Conservation (phyloP, 2,888 invertebrate genomes). For the Mamestra brassicae region DNA sequence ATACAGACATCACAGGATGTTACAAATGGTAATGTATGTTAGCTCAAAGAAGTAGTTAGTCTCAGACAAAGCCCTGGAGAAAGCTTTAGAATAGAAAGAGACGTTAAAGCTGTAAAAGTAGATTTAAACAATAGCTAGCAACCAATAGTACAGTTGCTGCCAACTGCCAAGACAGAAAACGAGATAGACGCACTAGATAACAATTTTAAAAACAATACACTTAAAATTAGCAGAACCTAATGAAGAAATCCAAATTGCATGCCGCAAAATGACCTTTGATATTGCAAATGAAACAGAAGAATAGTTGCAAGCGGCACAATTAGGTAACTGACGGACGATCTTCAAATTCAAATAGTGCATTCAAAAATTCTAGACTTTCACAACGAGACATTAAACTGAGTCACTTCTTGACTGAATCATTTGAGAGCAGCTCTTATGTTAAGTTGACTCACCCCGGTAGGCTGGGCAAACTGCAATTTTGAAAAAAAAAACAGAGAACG, state of each 20-base stretch:
- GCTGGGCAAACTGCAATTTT: constrained; percentile 24
- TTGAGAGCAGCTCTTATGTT: constrained; percentile 7
- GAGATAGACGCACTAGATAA: background rate
- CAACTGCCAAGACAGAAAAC: background rate
- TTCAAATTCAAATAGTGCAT: background rate
- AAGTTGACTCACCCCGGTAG: constrained; percentile 49
- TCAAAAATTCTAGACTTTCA: constrained; percentile 26
- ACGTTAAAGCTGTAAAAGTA: background rate
- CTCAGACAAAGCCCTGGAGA: background rate
- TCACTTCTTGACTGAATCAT: constrained; percentile 56
- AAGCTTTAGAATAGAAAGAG: background rate
- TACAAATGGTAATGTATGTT: background rate
- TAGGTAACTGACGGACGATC: background rate
- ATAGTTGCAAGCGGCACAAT: background rate
- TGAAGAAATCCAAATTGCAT: background rate
- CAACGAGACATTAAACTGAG: constrained; percentile 23
- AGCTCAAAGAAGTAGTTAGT: background rate
- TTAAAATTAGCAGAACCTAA: background rate
- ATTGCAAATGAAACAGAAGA: too few relatives aligned
- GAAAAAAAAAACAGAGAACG: constrained; percentile 38
- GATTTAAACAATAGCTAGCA: background rate
- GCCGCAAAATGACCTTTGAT: background rate
- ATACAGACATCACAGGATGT: background rate
- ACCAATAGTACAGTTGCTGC: background rate
- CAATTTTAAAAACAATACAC: background rate